Percentiles rank a stretch among this genome's conserved stretches.
phyloP scores from a whole-genome alignment of 37 sponge, comb jelly and placozoan genomes.

The Crambe crambe region DNA sequence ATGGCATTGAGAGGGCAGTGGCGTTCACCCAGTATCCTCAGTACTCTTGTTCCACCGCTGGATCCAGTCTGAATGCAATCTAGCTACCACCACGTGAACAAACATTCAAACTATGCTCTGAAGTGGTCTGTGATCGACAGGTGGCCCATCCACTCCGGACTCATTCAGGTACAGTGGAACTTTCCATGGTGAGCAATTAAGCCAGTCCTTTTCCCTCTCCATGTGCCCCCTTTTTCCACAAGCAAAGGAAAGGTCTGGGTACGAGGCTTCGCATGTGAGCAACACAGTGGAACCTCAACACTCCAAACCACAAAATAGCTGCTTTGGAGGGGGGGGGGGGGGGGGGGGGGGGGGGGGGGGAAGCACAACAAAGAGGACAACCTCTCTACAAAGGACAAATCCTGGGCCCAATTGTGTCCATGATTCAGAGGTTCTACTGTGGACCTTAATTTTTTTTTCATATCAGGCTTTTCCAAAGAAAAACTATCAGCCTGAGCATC shows the following conservation, averaged over 20 bases:
- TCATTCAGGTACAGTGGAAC: slow-evolving; percentile 73
- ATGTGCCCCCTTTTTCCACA: neutral
- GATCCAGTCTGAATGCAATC: slow-evolving; percentile 91
- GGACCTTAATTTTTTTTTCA: too few relatives aligned
- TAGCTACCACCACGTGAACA: slow-evolving; percentile 81
- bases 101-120: slow-evolving; percentile 40
- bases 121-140: slow-evolving; percentile 87
- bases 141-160: slow-evolving; percentile 87
- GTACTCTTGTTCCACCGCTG: slow-evolving; percentile 92
- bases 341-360: too few relatives aligned
- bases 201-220: neutral
- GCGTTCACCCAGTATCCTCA: slow-evolving; percentile 96
- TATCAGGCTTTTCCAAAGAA: too few relatives aligned
- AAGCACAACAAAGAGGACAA: too few relatives aligned
- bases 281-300: too few relatives aligned
- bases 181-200: neutral
- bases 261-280: too few relatives aligned
- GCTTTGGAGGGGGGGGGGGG: too few relatives aligned
- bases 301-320: too few relatives aligned
- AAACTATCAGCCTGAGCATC: too few relatives aligned
- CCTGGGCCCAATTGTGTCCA: too few relatives aligned
- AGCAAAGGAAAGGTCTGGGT: neutral
- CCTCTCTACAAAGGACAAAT: too few relatives aligned
- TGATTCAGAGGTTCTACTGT: too few relatives aligned
- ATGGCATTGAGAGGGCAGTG: slow-evolving; percentile 79